A percentile compares a stretch with the other conserved stretches of the same genome.
phyloP scores from a whole-genome alignment of 2,113 vertebrate species.

The Ictalurus punctatus region DNA sequence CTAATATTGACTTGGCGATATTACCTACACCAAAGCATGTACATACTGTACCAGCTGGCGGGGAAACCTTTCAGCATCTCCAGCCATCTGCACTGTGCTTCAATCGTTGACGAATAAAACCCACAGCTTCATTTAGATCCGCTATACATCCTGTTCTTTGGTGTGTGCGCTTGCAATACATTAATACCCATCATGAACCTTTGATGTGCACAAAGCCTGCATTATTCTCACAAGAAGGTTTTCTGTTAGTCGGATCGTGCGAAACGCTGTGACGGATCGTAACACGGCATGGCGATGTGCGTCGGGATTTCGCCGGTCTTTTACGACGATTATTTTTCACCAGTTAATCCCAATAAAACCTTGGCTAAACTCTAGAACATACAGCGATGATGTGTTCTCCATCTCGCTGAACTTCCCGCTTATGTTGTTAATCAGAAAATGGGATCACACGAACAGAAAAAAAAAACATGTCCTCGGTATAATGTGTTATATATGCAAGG shows the following conservation, averaged over 20 bases:
- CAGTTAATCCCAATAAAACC: neutral
- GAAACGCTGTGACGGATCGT: neutral
- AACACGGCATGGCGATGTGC: neutral
- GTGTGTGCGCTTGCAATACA: neutral
- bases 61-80: neutral
- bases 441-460: neutral
- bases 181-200: neutral
- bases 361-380: neutral
- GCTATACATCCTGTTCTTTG: slow-evolving; percentile 17
- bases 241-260: neutral
- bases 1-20: neutral
- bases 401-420: neutral
- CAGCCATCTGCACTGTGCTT: neutral
- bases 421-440: neutral
- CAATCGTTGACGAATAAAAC: neutral
- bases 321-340: neutral
- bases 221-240: neutral
- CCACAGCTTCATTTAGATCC: neutral
- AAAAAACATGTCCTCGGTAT: neutral
- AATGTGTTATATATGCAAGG: neutral
- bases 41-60: slow-evolving; percentile 5
- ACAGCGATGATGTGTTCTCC: neutral
- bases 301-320: neutral
- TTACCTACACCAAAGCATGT: slow-evolving; percentile 8
- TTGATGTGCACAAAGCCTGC: neutral